These are phyloP conservation scores for Porites rus DNA, from an alignment of 92 coral and sea anemone species.

Conservation along the genomic window DNA sequence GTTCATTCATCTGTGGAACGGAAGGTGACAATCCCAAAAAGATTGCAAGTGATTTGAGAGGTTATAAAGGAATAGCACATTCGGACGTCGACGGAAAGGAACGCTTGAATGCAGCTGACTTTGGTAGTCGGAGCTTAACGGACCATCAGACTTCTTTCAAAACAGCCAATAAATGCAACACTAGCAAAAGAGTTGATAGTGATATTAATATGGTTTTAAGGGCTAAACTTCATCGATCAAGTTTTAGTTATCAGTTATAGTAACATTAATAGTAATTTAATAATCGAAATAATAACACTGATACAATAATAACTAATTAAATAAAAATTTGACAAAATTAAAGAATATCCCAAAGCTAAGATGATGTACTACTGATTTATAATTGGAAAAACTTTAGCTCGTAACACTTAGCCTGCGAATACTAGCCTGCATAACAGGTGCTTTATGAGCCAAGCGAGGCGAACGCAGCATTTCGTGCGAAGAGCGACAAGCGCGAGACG, in stretches of 20 bases:
- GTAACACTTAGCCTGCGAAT: too few species aligned
- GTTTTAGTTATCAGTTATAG: neutral
- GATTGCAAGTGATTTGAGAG: neutral
- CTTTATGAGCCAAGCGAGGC: too few species aligned
- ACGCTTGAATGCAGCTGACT: neutral
- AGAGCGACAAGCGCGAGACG: too few species aligned
- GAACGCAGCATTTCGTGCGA: too few species aligned
- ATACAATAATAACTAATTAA: too few species aligned
- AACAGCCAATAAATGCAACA: neutral
- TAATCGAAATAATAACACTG: neutral
- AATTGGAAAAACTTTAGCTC: too few species aligned
- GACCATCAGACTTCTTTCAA: neutral
- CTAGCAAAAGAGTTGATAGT: neutral
- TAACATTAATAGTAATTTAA: neutral
- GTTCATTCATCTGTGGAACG: neutral
- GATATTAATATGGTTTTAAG: conserved; percentile 3
- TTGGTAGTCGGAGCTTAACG: neutral
- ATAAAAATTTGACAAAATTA: too few species aligned
- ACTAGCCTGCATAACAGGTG: too few species aligned
- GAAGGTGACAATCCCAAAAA: neutral
- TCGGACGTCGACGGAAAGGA: neutral
- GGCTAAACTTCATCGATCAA: conserved; percentile 37
- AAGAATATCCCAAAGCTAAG: too few species aligned
- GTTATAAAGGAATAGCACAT: neutral
- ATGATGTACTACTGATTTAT: too few species aligned